phyloP scores from a whole-genome alignment of 2,797 vertebrate species.

The Arrhamphus sclerolepis region DNA sequence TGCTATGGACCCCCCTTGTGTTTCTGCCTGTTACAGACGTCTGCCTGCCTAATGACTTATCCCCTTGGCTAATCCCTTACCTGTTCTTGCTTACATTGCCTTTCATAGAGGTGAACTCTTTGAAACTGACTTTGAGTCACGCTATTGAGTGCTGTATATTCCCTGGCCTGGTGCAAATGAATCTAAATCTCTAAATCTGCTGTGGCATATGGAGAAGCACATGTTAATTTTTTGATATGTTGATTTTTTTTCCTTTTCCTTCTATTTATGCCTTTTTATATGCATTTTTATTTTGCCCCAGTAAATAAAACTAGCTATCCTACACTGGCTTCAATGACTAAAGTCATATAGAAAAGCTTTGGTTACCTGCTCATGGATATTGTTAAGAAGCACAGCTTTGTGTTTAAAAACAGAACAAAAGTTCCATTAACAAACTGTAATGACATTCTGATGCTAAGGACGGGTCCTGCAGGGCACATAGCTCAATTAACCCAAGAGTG shows the following conservation, averaged over 20 bases:
- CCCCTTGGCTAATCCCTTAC: conserved; percentile 4
- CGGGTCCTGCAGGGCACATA: conserved; percentile 7
- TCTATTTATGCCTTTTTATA: no score
- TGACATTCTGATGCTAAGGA: conserved; percentile 16
- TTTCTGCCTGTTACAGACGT: neutral
- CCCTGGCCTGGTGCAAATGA: neutral
- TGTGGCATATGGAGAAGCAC: no score
- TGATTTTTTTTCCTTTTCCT: no score
- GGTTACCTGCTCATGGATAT: neutral
- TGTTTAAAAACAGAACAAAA: conserved; percentile 3
- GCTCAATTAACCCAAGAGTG: conserved; percentile 28
- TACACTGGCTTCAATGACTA: neutral
- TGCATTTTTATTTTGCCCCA: neutral
- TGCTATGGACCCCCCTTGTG: conserved; percentile 1
- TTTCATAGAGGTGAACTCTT: conserved; percentile 4
- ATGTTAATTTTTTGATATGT: no score
- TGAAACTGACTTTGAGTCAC: neutral
- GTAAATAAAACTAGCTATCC: neutral
- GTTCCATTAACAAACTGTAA: conserved; percentile 21
- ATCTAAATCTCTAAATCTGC: neutral
- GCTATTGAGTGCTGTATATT: neutral
- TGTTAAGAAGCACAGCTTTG: neutral
- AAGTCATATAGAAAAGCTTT: neutral
- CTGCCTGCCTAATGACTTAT: neutral
- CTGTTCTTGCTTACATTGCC: neutral